These are phyloP conservation scores for Galeopterus variegatus DNA, from an alignment of 2,113 vertebrate genomes.

Conservation along the genomic window DNA sequence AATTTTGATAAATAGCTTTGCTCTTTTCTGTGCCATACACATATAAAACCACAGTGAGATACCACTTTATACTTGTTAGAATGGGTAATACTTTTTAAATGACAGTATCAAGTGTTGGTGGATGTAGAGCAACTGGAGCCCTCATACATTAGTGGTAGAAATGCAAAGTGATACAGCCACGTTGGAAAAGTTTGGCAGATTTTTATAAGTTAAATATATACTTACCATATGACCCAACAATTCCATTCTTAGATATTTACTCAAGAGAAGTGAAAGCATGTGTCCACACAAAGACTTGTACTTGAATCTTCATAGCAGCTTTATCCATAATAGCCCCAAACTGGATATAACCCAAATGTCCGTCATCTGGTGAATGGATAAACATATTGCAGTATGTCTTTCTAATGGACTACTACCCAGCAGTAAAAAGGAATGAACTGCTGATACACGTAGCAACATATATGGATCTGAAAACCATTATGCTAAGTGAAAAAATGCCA, in stretches of 20 bases:
- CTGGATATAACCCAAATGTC: conserved; percentile 7
- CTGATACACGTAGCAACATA: not conserved
- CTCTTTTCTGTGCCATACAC: conserved; percentile 35
- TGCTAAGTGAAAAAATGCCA: not conserved
- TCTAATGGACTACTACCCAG: not conserved
- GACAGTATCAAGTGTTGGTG: not conserved
- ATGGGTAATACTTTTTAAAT: not conserved
- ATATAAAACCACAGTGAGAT: conserved; percentile 25
- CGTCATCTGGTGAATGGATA: not conserved
- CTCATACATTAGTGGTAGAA: not conserved
- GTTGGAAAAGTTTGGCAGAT: conserved; percentile 30
- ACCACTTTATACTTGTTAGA: not conserved
- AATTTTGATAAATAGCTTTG: conserved; percentile 45
- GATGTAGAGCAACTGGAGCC: not conserved
- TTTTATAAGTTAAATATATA: not conserved
- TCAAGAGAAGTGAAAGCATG: conserved; percentile 20
- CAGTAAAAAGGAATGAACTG: conserved; percentile 22
- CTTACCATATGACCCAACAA: not conserved
- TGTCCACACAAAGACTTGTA: conserved; percentile 26
- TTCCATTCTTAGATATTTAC: not conserved
- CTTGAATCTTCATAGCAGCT: not conserved
- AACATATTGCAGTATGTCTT: not conserved
- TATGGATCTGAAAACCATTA: not conserved
- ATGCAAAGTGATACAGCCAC: not conserved
- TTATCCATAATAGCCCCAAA: not conserved